Percentiles rank a stretch among this genome's conserved stretches.
Evolutionary conservation across 2,888 invertebrate species (phyloP).

Genomic region (Xiphydria camelus): DNA sequence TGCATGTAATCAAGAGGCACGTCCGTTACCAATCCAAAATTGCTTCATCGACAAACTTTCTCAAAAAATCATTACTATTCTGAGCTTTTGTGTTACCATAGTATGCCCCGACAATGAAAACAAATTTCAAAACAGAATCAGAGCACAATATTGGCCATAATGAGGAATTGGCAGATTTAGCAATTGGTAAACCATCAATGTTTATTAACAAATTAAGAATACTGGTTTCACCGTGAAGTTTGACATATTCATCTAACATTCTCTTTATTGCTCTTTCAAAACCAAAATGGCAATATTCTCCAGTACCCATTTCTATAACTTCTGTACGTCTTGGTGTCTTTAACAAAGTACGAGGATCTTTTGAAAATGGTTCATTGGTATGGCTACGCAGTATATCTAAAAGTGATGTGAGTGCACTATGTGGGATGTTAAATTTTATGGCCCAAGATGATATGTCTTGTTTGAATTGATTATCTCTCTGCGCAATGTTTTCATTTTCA

Average conservation of each 20-base stretch:
- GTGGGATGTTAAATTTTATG: neutral
- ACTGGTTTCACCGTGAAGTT: neutral
- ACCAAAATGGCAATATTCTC: slow-evolving; percentile 11
- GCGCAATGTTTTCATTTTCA: too few relatives aligned
- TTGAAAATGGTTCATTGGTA: slow-evolving; percentile 3
- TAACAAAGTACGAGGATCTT: slow-evolving; percentile 13
- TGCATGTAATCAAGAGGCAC: too few relatives aligned
- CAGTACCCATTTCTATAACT: slow-evolving; percentile 11
- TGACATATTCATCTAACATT: slow-evolving; percentile 1
- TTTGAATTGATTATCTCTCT: too few relatives aligned
- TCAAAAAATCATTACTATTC: slow-evolving; percentile 12
- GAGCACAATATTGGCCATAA: slow-evolving; percentile 7
- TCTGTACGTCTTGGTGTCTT: slow-evolving; percentile 10
- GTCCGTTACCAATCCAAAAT: slow-evolving; percentile 20
- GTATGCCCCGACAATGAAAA: slow-evolving; percentile 1
- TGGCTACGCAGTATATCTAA: neutral
- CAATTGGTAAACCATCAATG: slow-evolving; percentile 9
- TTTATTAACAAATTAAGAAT: slow-evolving; percentile 1
- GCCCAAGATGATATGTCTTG: too few relatives aligned
- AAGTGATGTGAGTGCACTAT: slow-evolving; percentile 1
- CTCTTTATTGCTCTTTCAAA: neutral
- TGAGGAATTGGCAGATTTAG: slow-evolving; percentile 3
- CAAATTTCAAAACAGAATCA: too few relatives aligned
- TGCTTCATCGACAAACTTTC: slow-evolving; percentile 18
- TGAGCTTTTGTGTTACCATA: slow-evolving; percentile 13